A percentile compares a stretch with the other conserved stretches of the same genome.
Evolutionary conservation across 2,113 vertebrate genomes (phyloP).

Genomic region (Merops nubicus): DNA sequence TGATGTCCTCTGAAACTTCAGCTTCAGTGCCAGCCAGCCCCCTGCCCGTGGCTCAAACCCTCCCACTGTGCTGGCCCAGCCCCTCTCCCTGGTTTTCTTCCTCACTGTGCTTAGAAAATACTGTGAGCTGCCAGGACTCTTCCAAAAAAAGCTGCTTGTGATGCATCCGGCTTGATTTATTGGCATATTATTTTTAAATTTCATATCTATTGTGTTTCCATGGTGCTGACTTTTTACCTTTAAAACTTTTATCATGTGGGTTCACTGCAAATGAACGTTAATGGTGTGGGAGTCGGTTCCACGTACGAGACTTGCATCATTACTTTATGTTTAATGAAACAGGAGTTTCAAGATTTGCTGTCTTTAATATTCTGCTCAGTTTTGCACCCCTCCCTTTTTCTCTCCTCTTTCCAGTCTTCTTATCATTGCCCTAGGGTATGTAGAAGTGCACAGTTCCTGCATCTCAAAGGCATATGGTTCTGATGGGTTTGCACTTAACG

Average conservation of each 20-base stretch:
- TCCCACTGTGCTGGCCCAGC: neutral
- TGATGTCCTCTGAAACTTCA: neutral
- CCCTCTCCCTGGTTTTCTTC: neutral
- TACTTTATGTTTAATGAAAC: constrained; percentile 30
- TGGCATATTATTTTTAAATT: neutral
- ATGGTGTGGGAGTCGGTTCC: constrained; percentile 25
- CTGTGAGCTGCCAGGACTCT: neutral
- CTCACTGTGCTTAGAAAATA: neutral
- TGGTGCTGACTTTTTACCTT: constrained; percentile 51
- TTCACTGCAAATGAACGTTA: neutral
- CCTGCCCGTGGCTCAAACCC: neutral
- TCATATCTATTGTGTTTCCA: constrained; percentile 46
- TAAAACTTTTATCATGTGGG: neutral
- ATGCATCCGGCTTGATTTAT: neutral
- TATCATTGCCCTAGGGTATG: neutral
- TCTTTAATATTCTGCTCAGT: neutral
- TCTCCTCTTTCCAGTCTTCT: neutral
- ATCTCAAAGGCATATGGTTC: neutral
- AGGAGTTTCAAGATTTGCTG: constrained; percentile 14
- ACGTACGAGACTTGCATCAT: neutral
- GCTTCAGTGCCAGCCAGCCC: no score
- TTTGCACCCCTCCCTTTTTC: neutral
- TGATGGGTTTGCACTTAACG: neutral
- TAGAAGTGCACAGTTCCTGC: neutral
- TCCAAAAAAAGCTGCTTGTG: neutral